Conservation (phyloP, 2,888 invertebrate species). For the Isotomurus palustris region DNA sequence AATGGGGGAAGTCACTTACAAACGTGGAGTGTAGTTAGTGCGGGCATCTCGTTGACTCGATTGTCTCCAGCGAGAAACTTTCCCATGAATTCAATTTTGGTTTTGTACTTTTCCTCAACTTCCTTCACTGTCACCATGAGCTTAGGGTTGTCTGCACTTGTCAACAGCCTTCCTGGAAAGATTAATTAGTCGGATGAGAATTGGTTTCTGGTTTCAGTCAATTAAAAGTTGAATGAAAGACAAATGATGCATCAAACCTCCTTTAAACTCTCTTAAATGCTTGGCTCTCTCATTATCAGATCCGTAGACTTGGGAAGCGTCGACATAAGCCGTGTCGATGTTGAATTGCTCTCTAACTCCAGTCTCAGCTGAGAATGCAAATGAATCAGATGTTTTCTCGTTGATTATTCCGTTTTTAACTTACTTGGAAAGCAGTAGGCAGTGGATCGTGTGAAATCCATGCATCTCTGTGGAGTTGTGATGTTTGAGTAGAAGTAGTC, state of each 20-base stretch:
- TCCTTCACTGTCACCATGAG: conserved; percentile 41
- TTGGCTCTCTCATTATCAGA: conserved; percentile 35
- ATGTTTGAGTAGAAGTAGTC: conserved; percentile 39
- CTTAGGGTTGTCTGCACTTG: conserved; percentile 19
- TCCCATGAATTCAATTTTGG: conserved; percentile 42
- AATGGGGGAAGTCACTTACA: conserved; percentile 14
- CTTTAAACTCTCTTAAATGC: conserved; percentile 31
- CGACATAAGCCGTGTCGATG: conserved; percentile 42
- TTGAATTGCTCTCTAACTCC: conserved; percentile 45
- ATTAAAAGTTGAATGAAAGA: neutral
- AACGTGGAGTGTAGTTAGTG: conserved; percentile 41
- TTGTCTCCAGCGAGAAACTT: conserved; percentile 44
- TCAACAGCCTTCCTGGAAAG: conserved; percentile 30
- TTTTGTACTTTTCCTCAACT: conserved; percentile 26
- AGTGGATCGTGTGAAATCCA: conserved; percentile 44
- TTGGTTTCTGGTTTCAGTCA: neutral
- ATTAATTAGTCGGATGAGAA: neutral
- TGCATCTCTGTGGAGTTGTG: conserved; percentile 34
- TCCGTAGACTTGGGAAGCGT: conserved; percentile 45
- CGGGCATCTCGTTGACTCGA: conserved; percentile 46
- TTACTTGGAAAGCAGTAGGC: conserved; percentile 45
- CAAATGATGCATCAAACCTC: conserved; percentile 3
- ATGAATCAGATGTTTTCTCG: neutral
- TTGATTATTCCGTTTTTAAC: neutral
- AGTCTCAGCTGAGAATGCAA: conserved; percentile 20